Percentiles rank a stretch among this genome's conserved stretches.
Evolutionary conservation across 1,140 invertebrate genomes (phyloP).

Genomic region (Theocolax elegans): DNA sequence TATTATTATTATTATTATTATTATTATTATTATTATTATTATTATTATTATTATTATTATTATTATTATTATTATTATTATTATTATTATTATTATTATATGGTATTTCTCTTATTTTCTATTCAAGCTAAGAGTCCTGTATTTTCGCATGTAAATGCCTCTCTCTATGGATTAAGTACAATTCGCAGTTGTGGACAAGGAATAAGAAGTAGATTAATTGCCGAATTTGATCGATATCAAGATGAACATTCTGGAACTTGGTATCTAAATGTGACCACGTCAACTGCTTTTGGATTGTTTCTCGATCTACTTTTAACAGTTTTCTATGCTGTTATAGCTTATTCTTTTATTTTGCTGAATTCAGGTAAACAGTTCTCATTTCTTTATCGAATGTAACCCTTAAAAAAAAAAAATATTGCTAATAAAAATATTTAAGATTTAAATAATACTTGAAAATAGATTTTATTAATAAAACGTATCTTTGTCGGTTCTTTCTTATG

Average conservation of each 20-base stretch:
- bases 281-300: slow-evolving; percentile 67
- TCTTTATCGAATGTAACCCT: no score
- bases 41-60: no score
- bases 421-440: no score
- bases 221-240: slow-evolving; percentile 77
- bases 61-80: no score
- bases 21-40: no score
- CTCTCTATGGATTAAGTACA: slow-evolving; percentile 82
- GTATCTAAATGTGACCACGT: slow-evolving; percentile 71
- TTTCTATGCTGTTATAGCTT: slow-evolving; percentile 54
- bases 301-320: slow-evolving; percentile 51
- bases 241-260: slow-evolving; percentile 75
- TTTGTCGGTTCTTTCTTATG: no score
- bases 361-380: slow-evolving; percentile 47
- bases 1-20: no score
- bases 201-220: slow-evolving; percentile 72
- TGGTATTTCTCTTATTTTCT: no score
- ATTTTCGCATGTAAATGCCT: slow-evolving; percentile 84
- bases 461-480: no score
- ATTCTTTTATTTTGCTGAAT: slow-evolving; percentile 62
- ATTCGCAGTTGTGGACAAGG: slow-evolving; percentile 78
- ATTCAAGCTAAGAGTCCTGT: slow-evolving; percentile 79
- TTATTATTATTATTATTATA: no score
- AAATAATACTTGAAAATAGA: no score
- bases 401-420: no score